Evolutionary conservation across 2,113 vertebrate species (phyloP).

Genomic region (Riparia riparia): DNA sequence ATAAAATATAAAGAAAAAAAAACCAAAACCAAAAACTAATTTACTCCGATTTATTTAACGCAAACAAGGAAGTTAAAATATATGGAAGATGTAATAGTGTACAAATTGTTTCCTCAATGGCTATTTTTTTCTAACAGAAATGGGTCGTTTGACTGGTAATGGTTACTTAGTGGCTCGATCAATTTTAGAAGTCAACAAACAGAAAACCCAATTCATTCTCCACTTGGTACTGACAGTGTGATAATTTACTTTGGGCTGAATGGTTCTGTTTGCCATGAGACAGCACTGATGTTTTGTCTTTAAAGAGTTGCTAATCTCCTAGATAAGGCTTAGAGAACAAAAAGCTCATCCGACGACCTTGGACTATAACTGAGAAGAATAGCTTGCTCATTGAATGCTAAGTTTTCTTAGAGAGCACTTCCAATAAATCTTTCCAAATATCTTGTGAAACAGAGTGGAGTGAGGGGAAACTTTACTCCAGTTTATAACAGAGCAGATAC

Average conservation of each 20-base stretch:
- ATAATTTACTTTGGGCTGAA: slow-evolving; percentile 16
- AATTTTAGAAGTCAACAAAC: slow-evolving; percentile 5
- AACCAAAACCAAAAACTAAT: no score
- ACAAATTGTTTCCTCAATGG: slow-evolving; percentile 7
- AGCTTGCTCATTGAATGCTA: neutral
- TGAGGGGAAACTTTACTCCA: neutral
- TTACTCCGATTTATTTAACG: neutral
- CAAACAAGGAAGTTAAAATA: neutral
- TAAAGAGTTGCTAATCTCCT: neutral
- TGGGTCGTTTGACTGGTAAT: neutral
- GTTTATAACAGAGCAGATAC: neutral
- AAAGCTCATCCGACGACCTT: neutral
- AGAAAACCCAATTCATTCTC: neutral
- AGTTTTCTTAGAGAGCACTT: neutral
- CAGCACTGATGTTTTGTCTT: neutral
- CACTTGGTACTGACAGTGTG: neutral
- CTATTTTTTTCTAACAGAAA: neutral
- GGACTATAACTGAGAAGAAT: neutral
- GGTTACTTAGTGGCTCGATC: slow-evolving; percentile 7
- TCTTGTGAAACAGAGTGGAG: neutral
- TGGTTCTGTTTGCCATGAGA: neutral
- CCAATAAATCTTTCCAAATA: neutral
- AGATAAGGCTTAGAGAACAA: neutral
- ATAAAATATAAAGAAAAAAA: neutral
- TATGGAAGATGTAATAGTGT: neutral